These are phyloP conservation scores for Prolemur simus DNA, from an alignment of 2,113 vertebrate species.

Conservation along the genomic window DNA sequence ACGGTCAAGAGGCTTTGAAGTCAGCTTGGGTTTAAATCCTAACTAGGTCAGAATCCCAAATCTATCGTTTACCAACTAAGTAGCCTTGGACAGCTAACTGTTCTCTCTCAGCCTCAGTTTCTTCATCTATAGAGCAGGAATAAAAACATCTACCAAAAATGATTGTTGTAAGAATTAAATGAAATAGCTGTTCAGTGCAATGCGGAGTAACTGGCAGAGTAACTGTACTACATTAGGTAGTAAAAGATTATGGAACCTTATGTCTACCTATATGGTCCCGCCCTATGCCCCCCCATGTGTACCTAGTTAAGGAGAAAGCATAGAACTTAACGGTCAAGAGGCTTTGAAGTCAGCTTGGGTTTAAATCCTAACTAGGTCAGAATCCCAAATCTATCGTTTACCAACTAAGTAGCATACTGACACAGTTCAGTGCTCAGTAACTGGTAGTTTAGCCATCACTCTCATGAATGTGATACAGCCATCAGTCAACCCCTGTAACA, in stretches of 20 bases:
- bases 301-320: not conserved
- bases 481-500: not conserved
- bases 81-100: not conserved
- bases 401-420: not conserved
- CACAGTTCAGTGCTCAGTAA: not conserved
- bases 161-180: not conserved
- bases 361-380: not conserved
- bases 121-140: not conserved
- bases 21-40: not conserved
- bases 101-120: not conserved
- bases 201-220: not conserved
- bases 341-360: not conserved
- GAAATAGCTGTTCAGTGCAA: no score
- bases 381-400: not conserved
- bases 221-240: no score
- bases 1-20: not conserved
- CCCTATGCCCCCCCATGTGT: accelerated
- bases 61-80: not conserved
- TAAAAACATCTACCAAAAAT: not conserved
- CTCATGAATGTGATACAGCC: accelerated
- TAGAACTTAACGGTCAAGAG: not conserved
- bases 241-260: no score
- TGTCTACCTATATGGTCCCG: accelerated
- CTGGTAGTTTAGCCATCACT: not conserved
- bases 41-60: not conserved